Evolutionary conservation across 2,797 vertebrate species (phyloP).

Genomic region (Crocidura indochinensis): DNA sequence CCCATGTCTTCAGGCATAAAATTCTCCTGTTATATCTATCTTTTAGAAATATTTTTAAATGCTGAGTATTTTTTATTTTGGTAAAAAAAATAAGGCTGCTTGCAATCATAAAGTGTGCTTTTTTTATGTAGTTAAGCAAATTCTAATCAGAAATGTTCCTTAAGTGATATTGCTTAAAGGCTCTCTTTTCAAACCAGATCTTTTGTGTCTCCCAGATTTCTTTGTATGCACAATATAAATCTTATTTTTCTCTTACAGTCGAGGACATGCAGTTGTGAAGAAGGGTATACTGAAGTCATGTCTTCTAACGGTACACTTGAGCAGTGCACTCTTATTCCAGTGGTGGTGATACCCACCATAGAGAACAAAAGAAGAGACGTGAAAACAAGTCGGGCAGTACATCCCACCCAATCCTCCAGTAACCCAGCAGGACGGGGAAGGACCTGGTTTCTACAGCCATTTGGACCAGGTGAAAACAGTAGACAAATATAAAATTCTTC

Average conservation of each 20-base stretch:
- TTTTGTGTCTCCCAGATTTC: not conserved
- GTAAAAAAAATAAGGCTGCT: not conserved
- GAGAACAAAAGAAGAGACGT: constrained; percentile 95
- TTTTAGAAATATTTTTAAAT: not conserved
- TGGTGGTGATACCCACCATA: constrained; percentile 96
- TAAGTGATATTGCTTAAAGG: not conserved
- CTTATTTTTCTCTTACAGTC: constrained; percentile 90
- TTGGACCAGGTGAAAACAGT: constrained; percentile 95
- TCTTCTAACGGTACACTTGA: constrained; percentile 94
- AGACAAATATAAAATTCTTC: not conserved
- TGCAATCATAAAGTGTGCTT: not conserved
- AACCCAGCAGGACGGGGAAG: constrained; percentile 94
- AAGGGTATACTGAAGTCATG: constrained; percentile 97
- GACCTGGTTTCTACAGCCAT: constrained; percentile 98
- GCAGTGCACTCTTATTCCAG: constrained; percentile 96
- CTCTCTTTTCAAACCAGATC: not conserved
- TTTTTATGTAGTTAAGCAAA: not conserved
- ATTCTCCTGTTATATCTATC: not conserved
- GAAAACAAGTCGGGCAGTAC: constrained; percentile 97
- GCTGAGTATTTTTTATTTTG: not conserved
- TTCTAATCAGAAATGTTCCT: too few relatives aligned
- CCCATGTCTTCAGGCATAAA: constrained; percentile 12
- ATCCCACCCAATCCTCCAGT: constrained; percentile 94
- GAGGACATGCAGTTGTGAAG: constrained; percentile 95
- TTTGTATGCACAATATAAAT: constrained; percentile 67